Evolutionary conservation across 2,113 vertebrate genomes (phyloP).

Genomic region (Myrmecobius fasciatus): DNA sequence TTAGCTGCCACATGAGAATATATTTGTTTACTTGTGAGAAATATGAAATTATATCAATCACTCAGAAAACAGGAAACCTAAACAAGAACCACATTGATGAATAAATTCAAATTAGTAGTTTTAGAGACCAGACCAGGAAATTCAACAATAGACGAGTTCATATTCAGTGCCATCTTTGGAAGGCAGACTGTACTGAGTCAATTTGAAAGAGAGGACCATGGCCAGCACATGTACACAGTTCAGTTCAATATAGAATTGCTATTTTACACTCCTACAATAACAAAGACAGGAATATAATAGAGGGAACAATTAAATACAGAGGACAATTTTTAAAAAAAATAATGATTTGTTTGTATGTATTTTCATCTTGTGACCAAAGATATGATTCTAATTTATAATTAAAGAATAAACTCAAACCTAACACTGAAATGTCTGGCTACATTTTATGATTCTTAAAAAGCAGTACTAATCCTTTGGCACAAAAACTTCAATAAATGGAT

Average conservation of each 20-base stretch:
- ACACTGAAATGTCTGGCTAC: neutral
- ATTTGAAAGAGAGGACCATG: neutral
- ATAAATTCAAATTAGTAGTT: neutral
- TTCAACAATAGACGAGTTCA: neutral
- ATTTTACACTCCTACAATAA: neutral
- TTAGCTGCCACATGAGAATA: neutral
- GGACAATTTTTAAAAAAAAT: neutral
- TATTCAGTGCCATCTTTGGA: neutral
- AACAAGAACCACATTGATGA: neutral
- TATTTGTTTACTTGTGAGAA: neutral
- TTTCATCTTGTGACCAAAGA: neutral
- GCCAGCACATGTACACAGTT: neutral
- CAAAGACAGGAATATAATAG: neutral
- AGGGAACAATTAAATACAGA: neutral
- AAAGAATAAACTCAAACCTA: neutral
- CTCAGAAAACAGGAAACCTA: neutral
- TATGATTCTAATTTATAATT: neutral
- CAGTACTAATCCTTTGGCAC: neutral
- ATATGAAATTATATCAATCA: neutral
- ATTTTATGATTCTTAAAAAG: conserved; percentile 26
- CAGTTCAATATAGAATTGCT: neutral
- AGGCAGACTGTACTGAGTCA: neutral
- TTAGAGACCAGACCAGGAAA: neutral
- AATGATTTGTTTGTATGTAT: neutral
- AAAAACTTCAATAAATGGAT: conserved; percentile 59